These are phyloP conservation scores for Aromia moschata DNA, from an alignment of 2,888 invertebrate species.

Conservation along the genomic window DNA sequence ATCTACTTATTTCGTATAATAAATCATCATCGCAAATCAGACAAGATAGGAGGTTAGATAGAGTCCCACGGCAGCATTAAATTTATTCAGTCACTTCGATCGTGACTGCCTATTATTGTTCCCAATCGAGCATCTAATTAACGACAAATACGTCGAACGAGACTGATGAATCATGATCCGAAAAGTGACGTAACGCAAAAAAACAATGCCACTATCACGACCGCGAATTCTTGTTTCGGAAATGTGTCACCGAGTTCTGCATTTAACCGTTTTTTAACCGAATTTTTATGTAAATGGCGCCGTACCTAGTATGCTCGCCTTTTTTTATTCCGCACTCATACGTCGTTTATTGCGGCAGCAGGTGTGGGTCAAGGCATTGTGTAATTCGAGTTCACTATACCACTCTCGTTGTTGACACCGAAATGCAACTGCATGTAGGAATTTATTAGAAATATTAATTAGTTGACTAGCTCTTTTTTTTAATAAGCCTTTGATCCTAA, in stretches of 20 bases:
- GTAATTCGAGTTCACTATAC: slow-evolving; percentile 2
- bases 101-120: background rate
- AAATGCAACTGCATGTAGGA: too few relatives aligned
- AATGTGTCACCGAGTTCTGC: background rate
- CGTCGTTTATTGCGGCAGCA: background rate
- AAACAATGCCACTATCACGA: background rate
- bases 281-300: slow-evolving; percentile 24
- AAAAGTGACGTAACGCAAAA: background rate
- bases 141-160: background rate
- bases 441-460: too few relatives aligned
- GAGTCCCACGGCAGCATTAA: too few relatives aligned
- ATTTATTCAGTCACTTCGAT: too few relatives aligned
- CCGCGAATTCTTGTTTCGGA: background rate
- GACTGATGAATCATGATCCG: background rate
- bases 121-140: background rate
- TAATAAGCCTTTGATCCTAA: too few relatives aligned
- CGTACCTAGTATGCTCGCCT: too few relatives aligned
- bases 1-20: too few relatives aligned
- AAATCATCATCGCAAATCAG: too few relatives aligned
- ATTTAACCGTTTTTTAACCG: slow-evolving; percentile 21
- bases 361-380: slow-evolving; percentile 15
- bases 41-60: too few relatives aligned
- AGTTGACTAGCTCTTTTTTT: too few relatives aligned
- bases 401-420: slow-evolving; percentile 1
- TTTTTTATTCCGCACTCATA: slow-evolving; percentile 16